Evolutionary conservation across 2,113 vertebrate species (phyloP).

Genomic region (Corydoras maculifer): DNA sequence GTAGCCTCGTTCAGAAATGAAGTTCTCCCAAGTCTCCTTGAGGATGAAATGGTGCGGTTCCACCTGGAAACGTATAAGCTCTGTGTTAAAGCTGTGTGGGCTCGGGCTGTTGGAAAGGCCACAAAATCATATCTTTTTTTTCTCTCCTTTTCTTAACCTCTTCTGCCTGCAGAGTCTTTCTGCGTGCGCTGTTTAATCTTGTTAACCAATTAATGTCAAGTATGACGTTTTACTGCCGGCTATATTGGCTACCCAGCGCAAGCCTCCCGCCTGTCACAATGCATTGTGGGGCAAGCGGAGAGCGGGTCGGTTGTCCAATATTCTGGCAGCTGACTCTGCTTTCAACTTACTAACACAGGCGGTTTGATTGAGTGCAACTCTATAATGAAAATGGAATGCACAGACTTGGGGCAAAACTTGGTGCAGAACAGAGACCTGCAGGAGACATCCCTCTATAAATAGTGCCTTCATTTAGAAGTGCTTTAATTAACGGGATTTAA

Average conservation of each 20-base stretch:
- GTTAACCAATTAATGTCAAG: constrained; percentile 34
- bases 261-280: constrained; percentile 11
- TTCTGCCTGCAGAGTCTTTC: neutral
- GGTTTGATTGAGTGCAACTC: neutral
- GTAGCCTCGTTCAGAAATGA: constrained; percentile 7
- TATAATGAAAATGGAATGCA: neutral
- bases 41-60: neutral
- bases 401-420: neutral
- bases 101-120: neutral
- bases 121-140: neutral
- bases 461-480: neutral
- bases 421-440: neutral
- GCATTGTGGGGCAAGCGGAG: constrained; percentile 3
- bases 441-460: neutral
- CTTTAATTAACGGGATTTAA: neutral
- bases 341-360: constrained; percentile 1
- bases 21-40: neutral
- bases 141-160: neutral
- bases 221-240: constrained; percentile 16
- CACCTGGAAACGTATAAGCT: constrained; percentile 7
- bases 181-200: neutral
- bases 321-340: neutral
- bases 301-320: neutral
- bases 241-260: constrained; percentile 4
- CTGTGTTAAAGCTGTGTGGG: neutral